These are phyloP conservation scores for Cygnus buccinator DNA, from an alignment of 2,113 vertebrate species.

Conservation along the genomic window DNA sequence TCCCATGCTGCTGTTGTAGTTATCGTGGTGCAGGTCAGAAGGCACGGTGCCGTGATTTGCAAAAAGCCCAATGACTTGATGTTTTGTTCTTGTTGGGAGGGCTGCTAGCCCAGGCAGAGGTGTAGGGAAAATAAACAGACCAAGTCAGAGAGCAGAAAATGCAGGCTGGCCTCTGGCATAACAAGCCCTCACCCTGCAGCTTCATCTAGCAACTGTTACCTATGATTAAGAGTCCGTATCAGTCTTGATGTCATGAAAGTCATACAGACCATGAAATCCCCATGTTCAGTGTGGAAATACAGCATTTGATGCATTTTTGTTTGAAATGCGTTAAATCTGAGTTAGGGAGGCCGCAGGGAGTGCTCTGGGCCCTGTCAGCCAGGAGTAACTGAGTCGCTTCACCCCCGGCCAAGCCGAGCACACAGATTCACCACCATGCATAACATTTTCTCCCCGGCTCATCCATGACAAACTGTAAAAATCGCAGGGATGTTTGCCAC, in stretches of 20 bases:
- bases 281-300: neutral
- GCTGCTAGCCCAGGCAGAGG: neutral
- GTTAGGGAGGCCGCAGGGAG: neutral
- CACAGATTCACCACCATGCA: neutral
- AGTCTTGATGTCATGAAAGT: constrained; percentile 39
- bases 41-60: neutral
- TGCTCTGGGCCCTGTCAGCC: accelerated
- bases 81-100: neutral
- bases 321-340: constrained; percentile 54
- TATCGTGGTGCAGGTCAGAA: neutral
- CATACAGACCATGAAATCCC: constrained; percentile 33
- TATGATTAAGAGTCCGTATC: constrained; percentile 17
- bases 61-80: neutral
- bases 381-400: neutral
- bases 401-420: accelerated
- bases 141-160: neutral
- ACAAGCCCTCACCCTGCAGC: neutral
- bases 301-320: constrained; percentile 53
- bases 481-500: neutral
- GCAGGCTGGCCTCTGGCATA: neutral
- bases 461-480: constrained; percentile 31
- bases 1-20: neutral
- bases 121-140: neutral
- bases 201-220: constrained; percentile 26
- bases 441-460: neutral